Evolutionary conservation across 2,888 invertebrate species (phyloP).

Genomic region (Anaspis maculata): DNA sequence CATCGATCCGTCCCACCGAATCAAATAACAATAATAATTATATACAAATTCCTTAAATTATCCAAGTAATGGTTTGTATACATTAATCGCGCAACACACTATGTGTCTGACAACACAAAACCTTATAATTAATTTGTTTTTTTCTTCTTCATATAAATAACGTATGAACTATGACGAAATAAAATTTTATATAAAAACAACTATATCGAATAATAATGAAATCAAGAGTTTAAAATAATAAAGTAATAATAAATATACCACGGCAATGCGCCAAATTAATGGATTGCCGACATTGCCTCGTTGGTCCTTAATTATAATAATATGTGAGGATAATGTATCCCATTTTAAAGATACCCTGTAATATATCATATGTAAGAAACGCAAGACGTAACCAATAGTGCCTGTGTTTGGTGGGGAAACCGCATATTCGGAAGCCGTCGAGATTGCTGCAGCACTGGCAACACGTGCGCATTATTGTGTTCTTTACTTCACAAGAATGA

Average conservation of each 20-base stretch:
- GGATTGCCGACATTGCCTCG: slow-evolving; percentile 34
- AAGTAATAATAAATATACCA: slow-evolving; percentile 34
- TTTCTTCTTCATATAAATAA: slow-evolving; percentile 28
- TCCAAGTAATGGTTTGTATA: slow-evolving; percentile 38
- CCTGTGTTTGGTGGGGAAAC: slow-evolving; percentile 44
- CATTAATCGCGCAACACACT: slow-evolving; percentile 34
- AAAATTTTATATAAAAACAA: slow-evolving; percentile 37
- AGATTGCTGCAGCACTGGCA: slow-evolving; percentile 8
- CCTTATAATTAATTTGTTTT: slow-evolving; percentile 33
- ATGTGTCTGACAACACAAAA: slow-evolving; percentile 33
- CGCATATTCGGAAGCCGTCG: slow-evolving; percentile 47
- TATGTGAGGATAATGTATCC: slow-evolving; percentile 45
- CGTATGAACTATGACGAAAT: slow-evolving; percentile 29
- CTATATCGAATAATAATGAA: slow-evolving; percentile 23
- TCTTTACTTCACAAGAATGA: not conserved
- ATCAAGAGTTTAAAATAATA: slow-evolving; percentile 17
- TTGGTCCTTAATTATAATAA: slow-evolving; percentile 43
- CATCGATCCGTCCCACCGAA: slow-evolving; percentile 20
- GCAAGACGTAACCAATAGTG: slow-evolving; percentile 44
- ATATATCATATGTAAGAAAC: slow-evolving; percentile 44
- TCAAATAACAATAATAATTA: slow-evolving; percentile 36
- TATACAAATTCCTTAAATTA: slow-evolving; percentile 40
- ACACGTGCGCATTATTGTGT: not conserved
- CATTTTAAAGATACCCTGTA: slow-evolving; percentile 45
- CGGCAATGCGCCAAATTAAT: slow-evolving; percentile 32